A percentile compares a stretch with the other conserved stretches of the same genome.
phyloP scores from a whole-genome alignment of 2,797 vertebrate genomes.

The Gambusia yucatana region DNA sequence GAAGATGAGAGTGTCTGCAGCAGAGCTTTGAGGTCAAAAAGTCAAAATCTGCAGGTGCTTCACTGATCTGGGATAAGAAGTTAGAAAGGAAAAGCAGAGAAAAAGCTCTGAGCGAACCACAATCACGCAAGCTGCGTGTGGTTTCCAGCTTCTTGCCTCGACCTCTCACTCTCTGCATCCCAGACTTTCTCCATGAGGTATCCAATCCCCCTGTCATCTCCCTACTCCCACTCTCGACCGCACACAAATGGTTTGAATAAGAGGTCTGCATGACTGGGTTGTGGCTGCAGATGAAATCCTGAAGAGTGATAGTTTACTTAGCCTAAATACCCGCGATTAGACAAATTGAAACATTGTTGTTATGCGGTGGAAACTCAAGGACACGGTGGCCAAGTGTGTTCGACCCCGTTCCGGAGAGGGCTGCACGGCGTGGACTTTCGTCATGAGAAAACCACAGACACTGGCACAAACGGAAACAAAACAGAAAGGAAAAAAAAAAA shows the following conservation, averaged over 20 bases:
- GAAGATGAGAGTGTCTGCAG: neutral
- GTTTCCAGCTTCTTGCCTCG: conserved; percentile 82
- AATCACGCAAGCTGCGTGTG: conserved; percentile 84
- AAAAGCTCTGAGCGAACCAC: conserved; percentile 62
- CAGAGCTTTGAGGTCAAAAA: conserved; percentile 52
- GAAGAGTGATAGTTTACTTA: conserved; percentile 89
- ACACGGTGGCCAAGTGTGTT: conserved; percentile 72
- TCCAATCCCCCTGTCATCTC: conserved; percentile 80
- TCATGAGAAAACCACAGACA: conserved; percentile 75
- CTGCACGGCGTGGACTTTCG: conserved; percentile 61
- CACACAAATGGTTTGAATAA: conserved; percentile 93
- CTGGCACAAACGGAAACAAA: conserved; percentile 57
- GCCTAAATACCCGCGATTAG: conserved; percentile 89
- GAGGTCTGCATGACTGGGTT: conserved; percentile 86
- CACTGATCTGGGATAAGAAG: conserved; percentile 28
- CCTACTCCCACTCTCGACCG: conserved; percentile 69
- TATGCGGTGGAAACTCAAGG: conserved; percentile 87
- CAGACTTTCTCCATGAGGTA: conserved; percentile 81
- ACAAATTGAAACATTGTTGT: conserved; percentile 89
- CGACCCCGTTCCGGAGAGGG: conserved; percentile 74
- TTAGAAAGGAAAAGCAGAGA: conserved; percentile 39
- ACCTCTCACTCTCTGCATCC: conserved; percentile 84
- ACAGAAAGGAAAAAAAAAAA: conserved; percentile 8
- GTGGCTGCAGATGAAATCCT: conserved; percentile 80
- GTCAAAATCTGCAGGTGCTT: conserved; percentile 79